These are phyloP conservation scores for Poecile atricapillus DNA, from an alignment of 2,113 vertebrate genomes.

Conservation along the genomic window DNA sequence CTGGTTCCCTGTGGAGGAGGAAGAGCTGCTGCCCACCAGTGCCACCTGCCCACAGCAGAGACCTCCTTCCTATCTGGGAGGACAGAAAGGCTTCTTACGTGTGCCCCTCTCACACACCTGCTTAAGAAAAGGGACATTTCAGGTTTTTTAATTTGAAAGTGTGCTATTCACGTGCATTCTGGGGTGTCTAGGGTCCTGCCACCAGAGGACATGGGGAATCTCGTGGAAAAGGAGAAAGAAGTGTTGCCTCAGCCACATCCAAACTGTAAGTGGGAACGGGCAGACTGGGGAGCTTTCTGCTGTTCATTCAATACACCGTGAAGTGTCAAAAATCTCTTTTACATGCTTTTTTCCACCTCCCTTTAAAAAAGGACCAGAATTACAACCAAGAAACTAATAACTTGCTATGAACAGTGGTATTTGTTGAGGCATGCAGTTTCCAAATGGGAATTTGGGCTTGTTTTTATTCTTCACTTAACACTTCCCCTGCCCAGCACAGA, in stretches of 20 bases:
- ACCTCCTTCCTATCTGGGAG: neutral
- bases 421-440: conserved; percentile 62
- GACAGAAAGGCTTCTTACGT: neutral
- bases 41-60: neutral
- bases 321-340: conserved; percentile 46
- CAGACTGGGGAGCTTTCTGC: neutral
- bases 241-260: neutral
- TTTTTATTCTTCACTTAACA: conserved; percentile 58
- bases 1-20: neutral
- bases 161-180: rapidly evolving
- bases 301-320: neutral
- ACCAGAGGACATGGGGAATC: neutral
- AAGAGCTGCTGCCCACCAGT: neutral
- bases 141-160: neutral
- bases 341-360: conserved; percentile 24
- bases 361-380: conserved; percentile 40
- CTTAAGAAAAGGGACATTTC: neutral
- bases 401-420: conserved; percentile 44
- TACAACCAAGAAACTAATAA: conserved; percentile 51
- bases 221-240: neutral
- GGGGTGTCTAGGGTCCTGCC: neutral
- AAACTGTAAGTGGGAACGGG: neutral
- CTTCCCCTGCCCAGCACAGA: conserved; percentile 27
- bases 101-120: neutral
- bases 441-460: conserved; percentile 52